Conservation (phyloP, 2,797 vertebrate genomes). For the Oryzias sinensis region DNA sequence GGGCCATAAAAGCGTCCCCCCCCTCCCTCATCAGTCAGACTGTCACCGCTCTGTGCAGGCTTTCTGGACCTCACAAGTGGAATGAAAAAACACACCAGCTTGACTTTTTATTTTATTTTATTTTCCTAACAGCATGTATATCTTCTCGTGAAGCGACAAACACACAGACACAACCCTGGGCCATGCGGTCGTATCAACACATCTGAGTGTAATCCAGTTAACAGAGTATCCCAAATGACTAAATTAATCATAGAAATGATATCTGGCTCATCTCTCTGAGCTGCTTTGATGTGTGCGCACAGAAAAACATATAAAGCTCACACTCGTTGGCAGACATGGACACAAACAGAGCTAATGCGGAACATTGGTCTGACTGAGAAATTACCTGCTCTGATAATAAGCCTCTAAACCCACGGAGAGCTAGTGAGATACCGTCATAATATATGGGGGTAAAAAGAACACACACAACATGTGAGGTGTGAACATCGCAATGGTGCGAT, state of each 20-base stretch:
- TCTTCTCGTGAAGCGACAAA: constrained; percentile 31
- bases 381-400: constrained; percentile 94
- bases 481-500: constrained; percentile 48
- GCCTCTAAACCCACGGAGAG: constrained; percentile 89
- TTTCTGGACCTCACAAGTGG: constrained; percentile 69
- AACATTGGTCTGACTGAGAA: constrained; percentile 91
- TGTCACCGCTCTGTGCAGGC: constrained; percentile 10
- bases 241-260: constrained; percentile 80
- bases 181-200: constrained; percentile 75
- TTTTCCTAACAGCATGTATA: constrained; percentile 40
- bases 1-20: constrained; percentile 11
- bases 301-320: constrained; percentile 50
- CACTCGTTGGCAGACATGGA: constrained; percentile 14
- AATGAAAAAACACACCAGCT: constrained; percentile 40
- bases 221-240: constrained; percentile 80
- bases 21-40: constrained; percentile 15
- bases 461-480: constrained; percentile 37
- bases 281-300: constrained; percentile 87
- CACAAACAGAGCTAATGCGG: constrained; percentile 70
- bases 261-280: constrained; percentile 71
- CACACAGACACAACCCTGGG: constrained; percentile 59
- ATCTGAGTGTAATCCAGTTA: constrained; percentile 80
- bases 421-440: constrained; percentile 92
- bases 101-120: constrained; percentile 51
- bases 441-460: constrained; percentile 40